Conservation (phyloP, 2,113 vertebrate species). For the Circaetus gallicus region DNA sequence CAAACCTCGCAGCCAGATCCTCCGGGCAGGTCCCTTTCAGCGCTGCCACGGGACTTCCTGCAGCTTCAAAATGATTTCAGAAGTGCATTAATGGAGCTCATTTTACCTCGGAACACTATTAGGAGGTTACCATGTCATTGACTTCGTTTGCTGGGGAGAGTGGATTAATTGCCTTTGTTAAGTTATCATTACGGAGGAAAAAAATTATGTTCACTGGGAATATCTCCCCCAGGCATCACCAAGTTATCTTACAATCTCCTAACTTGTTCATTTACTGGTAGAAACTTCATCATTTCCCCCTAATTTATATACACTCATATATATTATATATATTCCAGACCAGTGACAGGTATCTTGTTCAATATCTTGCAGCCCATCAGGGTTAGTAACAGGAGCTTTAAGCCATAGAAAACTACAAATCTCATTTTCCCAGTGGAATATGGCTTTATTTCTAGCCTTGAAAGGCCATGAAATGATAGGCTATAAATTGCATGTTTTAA, state of each 20-base stretch:
- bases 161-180: conserved; percentile 53
- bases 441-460: conserved; percentile 57
- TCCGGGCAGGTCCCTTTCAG: not conserved
- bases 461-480: conserved; percentile 57
- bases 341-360: not conserved
- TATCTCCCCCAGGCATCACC: not conserved
- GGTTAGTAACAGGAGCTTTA: conserved; percentile 25
- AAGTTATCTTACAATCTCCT: not conserved
- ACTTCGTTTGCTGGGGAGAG: not conserved
- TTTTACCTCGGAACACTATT: not conserved
- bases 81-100: not conserved
- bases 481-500: conserved; percentile 62
- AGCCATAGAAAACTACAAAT: conserved; percentile 53
- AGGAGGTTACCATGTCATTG: not conserved
- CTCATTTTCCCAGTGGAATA: conserved; percentile 51
- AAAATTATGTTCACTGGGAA: not conserved
- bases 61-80: not conserved
- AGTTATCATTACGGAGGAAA: not conserved
- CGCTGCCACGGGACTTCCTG: not conserved
- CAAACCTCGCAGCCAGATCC: not conserved
- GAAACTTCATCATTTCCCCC: not conserved
- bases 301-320: conserved; percentile 30
- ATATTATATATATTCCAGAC: not conserved
- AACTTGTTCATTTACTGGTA: not conserved
- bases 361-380: conserved; percentile 14